A percentile compares a stretch with the other conserved stretches of the same genome.
Evolutionary conservation across 2,888 invertebrate species (phyloP).

Genomic region (Drosophila aldrichi): DNA sequence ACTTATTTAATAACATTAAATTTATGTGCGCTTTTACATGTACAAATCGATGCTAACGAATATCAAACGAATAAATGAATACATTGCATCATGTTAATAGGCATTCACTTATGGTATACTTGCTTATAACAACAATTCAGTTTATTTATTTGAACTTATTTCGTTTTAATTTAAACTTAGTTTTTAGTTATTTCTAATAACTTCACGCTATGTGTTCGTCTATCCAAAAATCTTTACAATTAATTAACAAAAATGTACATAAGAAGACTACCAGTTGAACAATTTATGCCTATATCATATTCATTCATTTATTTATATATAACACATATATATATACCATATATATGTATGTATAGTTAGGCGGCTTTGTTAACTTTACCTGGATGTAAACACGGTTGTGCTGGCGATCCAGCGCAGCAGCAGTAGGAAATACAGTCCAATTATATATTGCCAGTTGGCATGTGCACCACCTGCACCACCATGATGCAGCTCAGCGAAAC

Average conservation of each 20-base stretch:
- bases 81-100: conserved; percentile 40
- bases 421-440: conserved; percentile 68
- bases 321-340: neutral
- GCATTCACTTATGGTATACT: conserved; percentile 53
- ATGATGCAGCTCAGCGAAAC: conserved; percentile 88
- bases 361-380: conserved; percentile 70
- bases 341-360: conserved; percentile 18
- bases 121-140: conserved; percentile 58
- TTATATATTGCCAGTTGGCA: conserved; percentile 55
- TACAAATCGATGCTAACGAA: conserved; percentile 69
- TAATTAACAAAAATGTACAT: conserved; percentile 69
- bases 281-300: conserved; percentile 33
- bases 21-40: conserved; percentile 73
- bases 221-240: conserved; percentile 71
- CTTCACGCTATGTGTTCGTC: conserved; percentile 49
- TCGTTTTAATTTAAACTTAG: conserved; percentile 40
- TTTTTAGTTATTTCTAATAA: conserved; percentile 81
- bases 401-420: conserved; percentile 58
- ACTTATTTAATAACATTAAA: conserved; percentile 60
- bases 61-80: conserved; percentile 44
- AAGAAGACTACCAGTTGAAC: conserved; percentile 43
- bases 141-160: conserved; percentile 41
- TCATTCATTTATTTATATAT: conserved; percentile 11
- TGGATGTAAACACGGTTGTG: conserved; percentile 59
- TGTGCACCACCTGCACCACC: conserved; percentile 85